phyloP scores from a whole-genome alignment of 2,113 vertebrate genomes.

The Tetraodon nigroviridis region DNA sequence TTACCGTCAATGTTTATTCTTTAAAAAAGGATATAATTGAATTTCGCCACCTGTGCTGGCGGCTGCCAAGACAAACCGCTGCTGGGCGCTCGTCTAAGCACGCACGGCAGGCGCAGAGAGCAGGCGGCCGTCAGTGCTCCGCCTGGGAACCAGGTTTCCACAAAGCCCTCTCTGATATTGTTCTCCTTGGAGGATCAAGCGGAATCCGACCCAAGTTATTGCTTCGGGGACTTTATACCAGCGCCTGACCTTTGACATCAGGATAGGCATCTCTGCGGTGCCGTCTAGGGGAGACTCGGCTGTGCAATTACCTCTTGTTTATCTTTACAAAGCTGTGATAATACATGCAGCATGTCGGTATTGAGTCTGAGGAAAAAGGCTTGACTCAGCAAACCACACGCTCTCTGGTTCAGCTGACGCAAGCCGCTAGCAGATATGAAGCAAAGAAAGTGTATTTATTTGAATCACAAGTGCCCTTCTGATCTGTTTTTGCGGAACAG shows the following conservation, averaged over 20 bases:
- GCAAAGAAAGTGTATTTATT: no score
- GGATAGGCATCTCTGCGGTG: constrained; percentile 5
- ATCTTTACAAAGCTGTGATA: constrained; percentile 44
- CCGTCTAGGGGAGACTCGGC: constrained; percentile 15
- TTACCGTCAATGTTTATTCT: not conserved
- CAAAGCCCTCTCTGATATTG: constrained; percentile 47
- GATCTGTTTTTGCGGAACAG: no score
- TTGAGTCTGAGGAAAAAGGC: constrained; percentile 5
- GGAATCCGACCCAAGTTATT: constrained; percentile 60
- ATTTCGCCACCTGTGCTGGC: constrained; percentile 35
- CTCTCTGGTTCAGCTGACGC: constrained; percentile 4
- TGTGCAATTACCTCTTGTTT: constrained; percentile 28
- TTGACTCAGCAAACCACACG: constrained; percentile 20
- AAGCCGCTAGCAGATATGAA: not conserved
- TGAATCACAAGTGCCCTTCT: no score
- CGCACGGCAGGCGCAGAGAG: constrained; percentile 14
- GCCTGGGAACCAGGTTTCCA: constrained; percentile 44
- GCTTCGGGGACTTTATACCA: constrained; percentile 33
- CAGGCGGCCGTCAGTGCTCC: constrained; percentile 7
- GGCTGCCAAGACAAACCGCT: constrained; percentile 23
- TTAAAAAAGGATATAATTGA: not conserved
- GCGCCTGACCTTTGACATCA: constrained; percentile 12
- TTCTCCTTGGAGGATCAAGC: constrained; percentile 44
- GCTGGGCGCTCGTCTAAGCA: constrained; percentile 4
- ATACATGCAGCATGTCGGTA: constrained; percentile 16